phyloP scores from a whole-genome alignment of 2,113 vertebrate genomes.

The Daboia siamensis region DNA sequence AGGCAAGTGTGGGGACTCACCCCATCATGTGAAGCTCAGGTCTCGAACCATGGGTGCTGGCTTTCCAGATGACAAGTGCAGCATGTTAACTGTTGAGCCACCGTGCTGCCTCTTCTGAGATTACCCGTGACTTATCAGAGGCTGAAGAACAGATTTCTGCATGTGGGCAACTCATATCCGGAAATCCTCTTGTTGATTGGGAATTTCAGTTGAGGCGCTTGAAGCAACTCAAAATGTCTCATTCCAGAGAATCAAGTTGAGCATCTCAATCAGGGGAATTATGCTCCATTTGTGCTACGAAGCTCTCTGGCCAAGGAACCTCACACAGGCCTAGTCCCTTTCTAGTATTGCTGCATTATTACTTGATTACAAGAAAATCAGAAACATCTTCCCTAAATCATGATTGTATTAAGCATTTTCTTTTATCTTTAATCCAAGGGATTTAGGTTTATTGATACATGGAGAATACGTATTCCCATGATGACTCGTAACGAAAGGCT shows the following conservation, averaged over 20 bases:
- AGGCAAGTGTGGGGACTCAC: too few species aligned
- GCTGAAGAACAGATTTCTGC: background rate
- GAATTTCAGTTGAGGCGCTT: background rate
- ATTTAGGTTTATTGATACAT: conserved; percentile 55
- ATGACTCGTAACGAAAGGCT: conserved; percentile 45
- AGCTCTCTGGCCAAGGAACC: background rate
- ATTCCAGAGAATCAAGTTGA: background rate
- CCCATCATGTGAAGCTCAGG: too few species aligned
- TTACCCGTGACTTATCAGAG: background rate
- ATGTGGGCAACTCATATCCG: background rate
- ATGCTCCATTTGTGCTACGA: background rate
- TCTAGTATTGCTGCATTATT: background rate
- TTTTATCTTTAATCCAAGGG: conserved; percentile 53
- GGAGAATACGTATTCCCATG: conserved; percentile 55
- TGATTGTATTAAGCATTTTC: conserved; percentile 39
- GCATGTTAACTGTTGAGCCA: too few species aligned
- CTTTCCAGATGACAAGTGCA: too few species aligned
- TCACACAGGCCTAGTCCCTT: background rate
- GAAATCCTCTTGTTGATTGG: background rate
- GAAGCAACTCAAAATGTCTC: background rate
- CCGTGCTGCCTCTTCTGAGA: background rate
- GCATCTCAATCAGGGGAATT: background rate
- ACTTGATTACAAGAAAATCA: conserved; percentile 37
- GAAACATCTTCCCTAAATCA: conserved; percentile 34
- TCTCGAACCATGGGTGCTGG: too few species aligned